phyloP scores from a whole-genome alignment of 1,140 invertebrate species.

The Drosophila rhopaloa region DNA sequence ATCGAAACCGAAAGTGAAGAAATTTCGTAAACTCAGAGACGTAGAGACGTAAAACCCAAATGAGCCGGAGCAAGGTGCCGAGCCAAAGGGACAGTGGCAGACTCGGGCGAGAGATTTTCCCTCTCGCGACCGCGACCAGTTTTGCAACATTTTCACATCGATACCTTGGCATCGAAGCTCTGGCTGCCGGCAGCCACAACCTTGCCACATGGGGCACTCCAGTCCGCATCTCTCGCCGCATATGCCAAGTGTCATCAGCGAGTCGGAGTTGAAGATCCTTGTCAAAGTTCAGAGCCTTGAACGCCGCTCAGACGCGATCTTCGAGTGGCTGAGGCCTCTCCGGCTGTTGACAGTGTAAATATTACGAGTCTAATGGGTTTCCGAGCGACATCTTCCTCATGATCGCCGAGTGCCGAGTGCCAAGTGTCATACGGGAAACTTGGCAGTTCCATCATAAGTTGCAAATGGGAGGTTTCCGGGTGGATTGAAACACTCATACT shows the following conservation, averaged over 20 bases:
- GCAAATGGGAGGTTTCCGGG: constrained; percentile 2
- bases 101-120: constrained; percentile 17
- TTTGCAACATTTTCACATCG: constrained; percentile 64
- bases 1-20: constrained; percentile 74
- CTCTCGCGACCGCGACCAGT: constrained; percentile 58
- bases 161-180: constrained; percentile 7
- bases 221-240: neutral
- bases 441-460: neutral
- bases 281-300: constrained; percentile 14
- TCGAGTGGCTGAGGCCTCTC: neutral
- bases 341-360: neutral
- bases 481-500: too few relatives aligned
- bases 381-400: neutral
- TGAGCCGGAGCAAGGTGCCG: constrained; percentile 24
- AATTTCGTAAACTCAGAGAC: constrained; percentile 50
- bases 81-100: constrained; percentile 5
- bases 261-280: constrained; percentile 12
- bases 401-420: constrained; percentile 13
- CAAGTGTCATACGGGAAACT: constrained; percentile 1
- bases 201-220: constrained; percentile 35
- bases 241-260: constrained; percentile 1
- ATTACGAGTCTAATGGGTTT: constrained; percentile 1
- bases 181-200: neutral
- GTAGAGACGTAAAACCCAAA: constrained; percentile 7
- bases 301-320: neutral